Base-by-base conservation (phyloP, 2,113 vertebrate species). In the Hippopotamus amphibius region DNA sequence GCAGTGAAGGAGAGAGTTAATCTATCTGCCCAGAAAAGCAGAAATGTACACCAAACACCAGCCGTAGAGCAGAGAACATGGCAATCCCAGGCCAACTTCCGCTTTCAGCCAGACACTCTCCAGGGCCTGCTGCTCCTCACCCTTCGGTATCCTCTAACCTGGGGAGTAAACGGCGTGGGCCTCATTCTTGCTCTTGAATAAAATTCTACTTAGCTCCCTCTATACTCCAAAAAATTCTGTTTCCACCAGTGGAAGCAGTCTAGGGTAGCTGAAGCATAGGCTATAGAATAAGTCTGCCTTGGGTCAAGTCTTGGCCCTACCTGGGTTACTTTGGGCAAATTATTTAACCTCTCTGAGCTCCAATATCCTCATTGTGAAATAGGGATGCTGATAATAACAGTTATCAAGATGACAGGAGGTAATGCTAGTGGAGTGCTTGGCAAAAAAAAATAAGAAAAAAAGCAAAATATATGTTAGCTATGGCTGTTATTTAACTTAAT, bases 291-390 rank as follows among this genome's bases (percentile, higher is more conserved):
- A 83, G 65, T 43, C 74, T 90, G 30, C 24, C 28, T 68, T 55
- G 26, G n/a, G 61, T 79, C 55, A 88, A 24, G 11, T n/a, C 61
- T 88, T 93, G 72, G 24, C 46, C 46, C 63, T 22, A 48, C 21
- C 12, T 87, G n/a, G 24, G 30, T 86, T 84, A 90, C 48, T 24
- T 72, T 55, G 41, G 53, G 43, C 28, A 82, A 53, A 89, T 83
- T 41, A 57, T 53, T 97, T 65, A 48, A 79, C 33, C 76, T 90
- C 71, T 86, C 84, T 94, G 80, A 86, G 57, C n/a, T 53, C 71
- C 14, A 9, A 15, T 83, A 26, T 72, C 55, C 80, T 94, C 41
- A 19, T 30, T 24, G 74, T 87, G 66, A 90, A 92, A 61, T 43
- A 33, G n/a, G 68, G 63, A 66, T 61, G 85, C 74, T 59, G 41